These are phyloP conservation scores for Lepilemur septentrionalis DNA, from an alignment of 2,797 vertebrate species.

Conservation along the genomic window DNA sequence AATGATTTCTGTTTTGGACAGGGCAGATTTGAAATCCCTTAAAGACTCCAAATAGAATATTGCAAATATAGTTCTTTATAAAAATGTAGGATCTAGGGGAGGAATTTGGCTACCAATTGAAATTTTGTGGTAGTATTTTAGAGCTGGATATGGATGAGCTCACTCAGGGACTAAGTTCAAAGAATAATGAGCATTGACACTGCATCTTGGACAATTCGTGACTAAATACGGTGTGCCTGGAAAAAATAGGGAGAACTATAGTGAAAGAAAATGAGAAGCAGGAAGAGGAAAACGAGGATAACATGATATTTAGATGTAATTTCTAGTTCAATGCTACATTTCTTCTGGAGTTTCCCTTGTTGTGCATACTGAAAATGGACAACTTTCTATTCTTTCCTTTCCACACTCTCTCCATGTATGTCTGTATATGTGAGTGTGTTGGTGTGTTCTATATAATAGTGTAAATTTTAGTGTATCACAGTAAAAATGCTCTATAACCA, in stretches of 20 bases:
- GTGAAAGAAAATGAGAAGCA: not conserved
- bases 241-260: not conserved
- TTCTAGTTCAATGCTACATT: not conserved
- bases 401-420: not conserved
- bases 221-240: not conserved
- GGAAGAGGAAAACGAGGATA: not conserved
- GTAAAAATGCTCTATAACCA: not conserved
- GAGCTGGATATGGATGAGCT: not conserved
- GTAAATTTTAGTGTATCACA: not conserved
- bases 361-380: not conserved
- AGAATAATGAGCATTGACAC: not conserved
- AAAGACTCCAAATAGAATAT: not conserved
- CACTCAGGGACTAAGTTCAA: not conserved
- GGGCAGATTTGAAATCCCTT: not conserved
- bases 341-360: not conserved
- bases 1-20: not conserved
- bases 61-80: not conserved
- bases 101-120: not conserved
- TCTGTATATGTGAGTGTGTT: not conserved
- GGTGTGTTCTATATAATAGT: not conserved
- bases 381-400: not conserved
- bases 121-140: not conserved
- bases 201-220: not conserved
- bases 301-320: not conserved
- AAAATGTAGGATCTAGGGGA: not conserved